Evolutionary conservation across 2,113 vertebrate species (phyloP).

Genomic region (Dasyprocta punctata): DNA sequence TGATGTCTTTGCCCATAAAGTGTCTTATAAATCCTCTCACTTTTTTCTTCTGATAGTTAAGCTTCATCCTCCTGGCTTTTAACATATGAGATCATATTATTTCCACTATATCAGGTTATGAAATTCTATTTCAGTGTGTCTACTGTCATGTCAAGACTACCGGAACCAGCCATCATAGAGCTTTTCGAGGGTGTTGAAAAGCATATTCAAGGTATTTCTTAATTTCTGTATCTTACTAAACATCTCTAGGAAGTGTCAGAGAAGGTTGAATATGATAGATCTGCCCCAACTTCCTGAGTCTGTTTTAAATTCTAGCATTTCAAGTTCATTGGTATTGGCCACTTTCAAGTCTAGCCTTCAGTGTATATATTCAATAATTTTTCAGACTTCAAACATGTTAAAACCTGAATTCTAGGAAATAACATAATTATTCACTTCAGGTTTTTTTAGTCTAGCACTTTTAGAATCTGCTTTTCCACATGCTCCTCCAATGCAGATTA

Average conservation of each 20-base stretch:
- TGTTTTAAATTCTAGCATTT: background rate
- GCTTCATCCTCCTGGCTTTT: background rate
- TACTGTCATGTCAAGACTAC: background rate
- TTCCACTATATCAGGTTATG: background rate
- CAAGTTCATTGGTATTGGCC: background rate
- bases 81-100: background rate
- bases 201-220: background rate
- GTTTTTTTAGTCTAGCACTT: background rate
- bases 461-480: background rate
- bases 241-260: background rate
- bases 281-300: background rate
- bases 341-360: background rate
- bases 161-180: background rate
- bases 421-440: background rate
- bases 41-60: background rate
- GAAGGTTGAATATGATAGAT: background rate
- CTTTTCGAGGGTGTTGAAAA: background rate
- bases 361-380: background rate
- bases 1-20: background rate
- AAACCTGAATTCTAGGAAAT: slow-evolving; percentile 8
- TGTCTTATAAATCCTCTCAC: background rate
- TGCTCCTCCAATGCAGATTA: background rate
- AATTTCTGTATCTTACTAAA: background rate
- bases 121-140: background rate
- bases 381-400: background rate